Base-by-base conservation (phyloP, 2,888 invertebrate species). In the Litoditis marina region DNA sequence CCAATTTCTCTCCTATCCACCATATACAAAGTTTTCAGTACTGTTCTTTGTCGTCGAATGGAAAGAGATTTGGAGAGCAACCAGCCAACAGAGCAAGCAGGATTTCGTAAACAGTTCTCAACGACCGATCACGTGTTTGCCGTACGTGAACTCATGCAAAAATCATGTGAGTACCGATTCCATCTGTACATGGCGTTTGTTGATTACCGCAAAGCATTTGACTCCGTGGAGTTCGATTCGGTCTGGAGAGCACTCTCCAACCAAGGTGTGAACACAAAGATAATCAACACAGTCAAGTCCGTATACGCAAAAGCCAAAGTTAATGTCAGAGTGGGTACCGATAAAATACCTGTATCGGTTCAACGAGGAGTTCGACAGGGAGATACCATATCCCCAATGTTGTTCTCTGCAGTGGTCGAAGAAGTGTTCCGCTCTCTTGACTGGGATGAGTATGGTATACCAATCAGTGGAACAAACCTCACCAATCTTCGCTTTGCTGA, bases 131-230 rank as follows among this genome's bases (percentile, higher is more conserved):
- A 67, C 44, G 32, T 57, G 1, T 52, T 39, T n/a, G 25, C 61
- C 6, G 28, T 68, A 1, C 30, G 16, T 19, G 47, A 60, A 28
- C 47, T 66, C 0, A 46, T 65, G 1, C 36, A 57, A n/a, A 31
- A 13, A 1, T 16, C 39, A 1, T 19, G 13, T 3, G 69, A 69
- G 27, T 68, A 63, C 61, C 34, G 58, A 6, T 19, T 58, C 11
- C 69, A 64, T 8, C 58, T 68, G 0, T 58, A 56, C 50, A 2
- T 68, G 0, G 55, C 34, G 13, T 69, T 69, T 44, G 32, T 69
- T 30, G 69, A 69, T 34, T 68, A 39, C 52, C 1, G 36, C 27
- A 68, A 69, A 28, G 66, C 67, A 1, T 67, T 61, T 39, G 63
- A 68, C 39, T 19, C 22, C 28, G 50, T 66, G 0, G 67, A 67